Evolutionary conservation across 2,113 vertebrate genomes (phyloP).

Genomic region (Cyprinodon variegatus): DNA sequence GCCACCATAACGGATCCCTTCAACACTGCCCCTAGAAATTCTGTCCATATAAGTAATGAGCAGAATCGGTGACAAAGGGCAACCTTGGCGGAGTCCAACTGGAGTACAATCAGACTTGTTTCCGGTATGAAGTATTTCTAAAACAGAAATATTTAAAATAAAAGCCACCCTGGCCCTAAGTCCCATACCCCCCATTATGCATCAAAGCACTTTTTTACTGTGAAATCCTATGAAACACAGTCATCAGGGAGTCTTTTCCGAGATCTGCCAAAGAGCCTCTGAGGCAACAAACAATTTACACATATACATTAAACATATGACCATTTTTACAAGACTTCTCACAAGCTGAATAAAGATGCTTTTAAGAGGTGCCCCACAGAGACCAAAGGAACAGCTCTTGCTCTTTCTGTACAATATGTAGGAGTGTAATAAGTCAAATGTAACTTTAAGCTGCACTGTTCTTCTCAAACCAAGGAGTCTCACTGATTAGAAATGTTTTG

Average conservation of each 20-base stretch:
- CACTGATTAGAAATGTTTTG: conserved; percentile 30
- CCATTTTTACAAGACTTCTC: conserved; percentile 2
- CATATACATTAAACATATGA: neutral
- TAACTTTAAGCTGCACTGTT: conserved; percentile 2
- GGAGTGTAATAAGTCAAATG: conserved; percentile 4
- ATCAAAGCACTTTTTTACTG: neutral
- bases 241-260: neutral
- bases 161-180: too few species aligned
- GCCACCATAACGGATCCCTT: too few species aligned
- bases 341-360: conserved; percentile 16
- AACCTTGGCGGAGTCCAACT: too few species aligned
- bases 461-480: conserved; percentile 17
- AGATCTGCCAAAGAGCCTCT: neutral
- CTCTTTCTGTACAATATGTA: conserved; percentile 32
- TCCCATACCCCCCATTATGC: neutral
- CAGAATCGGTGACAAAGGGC: too few species aligned
- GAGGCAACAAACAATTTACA: neutral
- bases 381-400: conserved; percentile 22
- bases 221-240: neutral
- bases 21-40: too few species aligned
- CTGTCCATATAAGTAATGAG: too few species aligned
- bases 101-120: too few species aligned
- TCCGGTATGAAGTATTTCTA: too few species aligned
- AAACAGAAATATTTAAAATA: too few species aligned
- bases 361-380: conserved; percentile 15